Evolutionary conservation across 2,797 vertebrate genomes (phyloP).

Genomic region (Echiichthys vipera): DNA sequence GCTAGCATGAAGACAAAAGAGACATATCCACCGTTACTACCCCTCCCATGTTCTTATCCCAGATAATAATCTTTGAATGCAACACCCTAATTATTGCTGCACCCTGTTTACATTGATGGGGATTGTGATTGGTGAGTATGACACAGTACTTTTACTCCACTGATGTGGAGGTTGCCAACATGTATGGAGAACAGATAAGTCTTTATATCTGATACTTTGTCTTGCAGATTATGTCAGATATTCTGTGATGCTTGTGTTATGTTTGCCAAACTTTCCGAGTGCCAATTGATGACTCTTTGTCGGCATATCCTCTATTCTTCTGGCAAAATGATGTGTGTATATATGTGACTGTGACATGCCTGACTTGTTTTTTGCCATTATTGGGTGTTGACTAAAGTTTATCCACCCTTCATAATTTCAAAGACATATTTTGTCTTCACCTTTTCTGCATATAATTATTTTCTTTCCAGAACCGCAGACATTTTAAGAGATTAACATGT

Average conservation of each 20-base stretch:
- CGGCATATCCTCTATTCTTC: background rate
- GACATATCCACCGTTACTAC: background rate
- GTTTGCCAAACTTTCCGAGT: constrained; percentile 2
- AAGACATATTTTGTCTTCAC: background rate
- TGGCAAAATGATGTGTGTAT: background rate
- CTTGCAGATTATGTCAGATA: constrained; percentile 26
- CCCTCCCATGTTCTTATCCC: constrained; percentile 17
- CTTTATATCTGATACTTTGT: constrained; percentile 22
- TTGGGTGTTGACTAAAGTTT: background rate
- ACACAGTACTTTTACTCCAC: constrained; percentile 36
- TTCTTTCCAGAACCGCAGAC: background rate
- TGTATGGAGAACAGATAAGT: constrained; percentile 13
- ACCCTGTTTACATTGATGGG: constrained; percentile 47
- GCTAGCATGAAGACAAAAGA: constrained; percentile 34
- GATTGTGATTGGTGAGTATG: constrained; percentile 37
- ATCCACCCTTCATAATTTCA: constrained; percentile 9
- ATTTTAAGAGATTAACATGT: constrained; percentile 30
- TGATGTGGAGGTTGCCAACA: constrained; percentile 20
- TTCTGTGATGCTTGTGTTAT: background rate
- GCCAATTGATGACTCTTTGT: constrained; percentile 18
- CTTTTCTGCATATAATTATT: constrained; percentile 7
- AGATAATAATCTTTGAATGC: constrained; percentile 51
- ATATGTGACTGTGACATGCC: background rate
- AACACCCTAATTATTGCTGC: constrained; percentile 46
- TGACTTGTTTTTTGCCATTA: background rate